Base-by-base conservation (phyloP, 2,113 vertebrate species). In the Heptranchias perlo region DNA sequence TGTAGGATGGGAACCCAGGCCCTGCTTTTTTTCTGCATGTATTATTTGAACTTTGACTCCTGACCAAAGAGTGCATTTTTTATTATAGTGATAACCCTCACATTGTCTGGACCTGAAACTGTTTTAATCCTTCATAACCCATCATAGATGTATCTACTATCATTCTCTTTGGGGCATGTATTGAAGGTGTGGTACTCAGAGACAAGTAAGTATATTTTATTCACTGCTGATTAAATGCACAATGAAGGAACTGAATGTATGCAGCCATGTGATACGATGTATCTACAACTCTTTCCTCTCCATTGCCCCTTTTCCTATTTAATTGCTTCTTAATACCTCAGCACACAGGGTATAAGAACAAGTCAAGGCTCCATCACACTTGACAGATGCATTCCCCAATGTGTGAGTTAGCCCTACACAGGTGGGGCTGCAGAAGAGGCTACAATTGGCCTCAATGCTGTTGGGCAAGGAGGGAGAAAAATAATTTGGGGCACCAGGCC, bases 141-240 rank as follows among this genome's bases (percentile, higher is more conserved):
- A 47, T n/a, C 82, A 52, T 96, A 99, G 99, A 99, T 97, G 99
- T 99, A 98, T 97, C 99, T 98, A 0, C 98, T 67, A 98, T 99
- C 4, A 28, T 99, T 73, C 98, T 99, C 96, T 99, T 99, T 0
- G 99, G 99, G 39, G 98, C 98, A 16, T 99, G 99, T 97, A 99
- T 99, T 0, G 99, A 99, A 96, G 99, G 99, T 0, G 98, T 98
- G 0, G 99, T 99, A 96, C 98, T 99, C 96, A 97, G 98, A 2
- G 99, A 99, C 97, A 99, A 99, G 99, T 99, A 98, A 98, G 99
- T 97, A 61, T 4, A 58, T 44, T 18, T 58, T 58, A 13, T 62
- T 78, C 95, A 52, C 47, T 31, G 25, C 25, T 67, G 58, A 67
- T 35, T 49, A 87, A 47, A 87, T 23, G 13, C 4, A 35, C 44